A percentile compares a stretch with the other conserved stretches of the same genome.
phyloP scores from a whole-genome alignment of 92 coral and sea anemone species.

The Zoanthus sansibaricus region DNA sequence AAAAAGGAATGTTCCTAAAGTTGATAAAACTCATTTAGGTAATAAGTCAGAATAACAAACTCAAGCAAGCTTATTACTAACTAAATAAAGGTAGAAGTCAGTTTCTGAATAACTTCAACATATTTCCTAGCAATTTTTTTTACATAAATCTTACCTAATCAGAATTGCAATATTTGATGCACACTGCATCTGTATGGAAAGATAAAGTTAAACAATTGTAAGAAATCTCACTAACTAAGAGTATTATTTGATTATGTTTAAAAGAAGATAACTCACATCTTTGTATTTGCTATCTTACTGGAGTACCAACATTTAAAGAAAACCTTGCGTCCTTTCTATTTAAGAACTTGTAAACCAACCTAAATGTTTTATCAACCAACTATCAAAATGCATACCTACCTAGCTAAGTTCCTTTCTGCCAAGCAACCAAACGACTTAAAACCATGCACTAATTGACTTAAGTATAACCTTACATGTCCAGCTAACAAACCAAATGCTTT shows the following conservation, averaged over 20 bases:
- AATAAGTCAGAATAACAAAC: too few relatives aligned
- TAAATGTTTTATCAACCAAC: not conserved
- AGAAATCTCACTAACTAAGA: not conserved
- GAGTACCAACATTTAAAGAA: not conserved
- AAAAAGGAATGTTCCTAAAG: too few relatives aligned
- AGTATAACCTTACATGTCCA: too few relatives aligned
- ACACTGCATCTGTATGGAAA: conserved; percentile 26
- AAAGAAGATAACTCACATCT: not conserved
- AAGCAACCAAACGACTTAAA: too few relatives aligned
- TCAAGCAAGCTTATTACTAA: not conserved
- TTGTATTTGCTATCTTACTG: not conserved
- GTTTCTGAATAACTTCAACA: not conserved
- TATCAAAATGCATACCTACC: not conserved
- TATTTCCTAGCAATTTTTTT: not conserved
- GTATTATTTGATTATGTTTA: too few relatives aligned
- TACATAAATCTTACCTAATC: conserved; percentile 12
- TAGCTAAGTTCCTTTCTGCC: not conserved
- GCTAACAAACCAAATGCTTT: too few relatives aligned
- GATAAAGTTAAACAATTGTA: not conserved
- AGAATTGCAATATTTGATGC: conserved; percentile 30
- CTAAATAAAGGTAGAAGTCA: not conserved
- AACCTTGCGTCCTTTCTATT: not conserved
- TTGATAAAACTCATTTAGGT: too few relatives aligned
- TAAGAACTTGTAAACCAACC: not conserved
- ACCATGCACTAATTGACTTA: too few relatives aligned